Evolutionary conservation across 2,797 vertebrate species (phyloP).

Genomic region (Propithecus perrieri): DNA sequence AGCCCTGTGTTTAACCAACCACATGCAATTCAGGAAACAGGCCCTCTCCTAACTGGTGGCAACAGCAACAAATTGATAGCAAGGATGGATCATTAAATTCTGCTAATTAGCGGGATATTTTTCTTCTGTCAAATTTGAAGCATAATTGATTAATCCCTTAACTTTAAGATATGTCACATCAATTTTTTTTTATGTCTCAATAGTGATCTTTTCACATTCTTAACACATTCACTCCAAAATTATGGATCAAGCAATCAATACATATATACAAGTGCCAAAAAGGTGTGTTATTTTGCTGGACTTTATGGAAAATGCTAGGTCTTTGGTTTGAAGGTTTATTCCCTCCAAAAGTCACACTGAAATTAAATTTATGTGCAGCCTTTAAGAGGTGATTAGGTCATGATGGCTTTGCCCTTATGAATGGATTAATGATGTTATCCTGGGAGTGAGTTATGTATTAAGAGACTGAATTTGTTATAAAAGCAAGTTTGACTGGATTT

Average conservation of each 20-base stretch:
- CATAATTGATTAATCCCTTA: constrained; percentile 48
- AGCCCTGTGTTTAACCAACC: background rate
- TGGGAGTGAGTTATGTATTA: background rate
- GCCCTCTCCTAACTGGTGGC: background rate
- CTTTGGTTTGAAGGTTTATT: background rate
- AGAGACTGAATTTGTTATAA: background rate
- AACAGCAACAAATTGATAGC: background rate
- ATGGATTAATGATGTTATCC: background rate
- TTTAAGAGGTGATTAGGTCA: background rate
- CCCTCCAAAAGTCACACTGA: background rate
- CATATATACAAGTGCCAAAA: background rate
- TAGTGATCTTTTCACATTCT: background rate
- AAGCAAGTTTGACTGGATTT: background rate
- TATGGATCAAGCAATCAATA: constrained; percentile 1
- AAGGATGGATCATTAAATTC: constrained; percentile 59
- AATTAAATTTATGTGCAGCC: background rate
- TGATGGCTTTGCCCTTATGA: background rate
- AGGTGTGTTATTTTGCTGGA: background rate
- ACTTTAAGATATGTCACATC: constrained; percentile 35
- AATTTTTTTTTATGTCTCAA: constrained; percentile 55
- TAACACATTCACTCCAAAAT: constrained; percentile 15
- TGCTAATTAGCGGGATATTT: constrained; percentile 61
- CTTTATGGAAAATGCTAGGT: background rate
- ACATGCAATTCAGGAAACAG: background rate
- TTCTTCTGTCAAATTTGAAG: constrained; percentile 34